These are phyloP conservation scores for Pollimyrus isidori DNA, from an alignment of 2,113 vertebrate species.

Conservation along the genomic window DNA sequence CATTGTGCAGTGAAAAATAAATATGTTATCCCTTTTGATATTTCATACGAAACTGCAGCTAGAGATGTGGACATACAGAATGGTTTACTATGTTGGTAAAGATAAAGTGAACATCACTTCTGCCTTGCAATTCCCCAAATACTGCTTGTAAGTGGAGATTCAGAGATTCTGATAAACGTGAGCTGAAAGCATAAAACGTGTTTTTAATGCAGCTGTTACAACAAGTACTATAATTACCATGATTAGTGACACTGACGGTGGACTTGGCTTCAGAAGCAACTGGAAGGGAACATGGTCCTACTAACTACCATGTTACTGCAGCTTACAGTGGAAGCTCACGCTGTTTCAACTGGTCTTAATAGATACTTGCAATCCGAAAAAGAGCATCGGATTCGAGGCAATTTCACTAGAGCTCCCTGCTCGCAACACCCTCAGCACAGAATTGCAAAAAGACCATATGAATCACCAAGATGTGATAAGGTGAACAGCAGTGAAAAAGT, in stretches of 20 bases:
- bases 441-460: not conserved
- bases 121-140: not conserved
- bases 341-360: constrained; percentile 5
- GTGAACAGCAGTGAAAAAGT: not conserved
- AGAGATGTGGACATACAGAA: not conserved
- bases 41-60: not conserved
- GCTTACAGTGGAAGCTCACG: not conserved
- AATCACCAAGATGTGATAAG: not conserved
- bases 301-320: constrained; percentile 8
- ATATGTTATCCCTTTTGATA: not conserved
- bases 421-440: not conserved
- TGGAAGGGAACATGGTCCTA: not conserved
- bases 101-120: not conserved
- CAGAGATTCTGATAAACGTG: not conserved
- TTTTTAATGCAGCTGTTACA: not conserved
- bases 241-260: constrained; percentile 3
- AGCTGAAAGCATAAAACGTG: constrained; percentile 7
- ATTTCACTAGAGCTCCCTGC: not conserved
- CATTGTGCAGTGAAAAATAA: not conserved
- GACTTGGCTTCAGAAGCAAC: not conserved
- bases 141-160: not conserved
- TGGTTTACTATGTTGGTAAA: not conserved
- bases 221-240: constrained; percentile 9
- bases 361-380: not conserved
- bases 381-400: not conserved